A percentile compares a stretch with the other conserved stretches of the same genome.
phyloP scores from a whole-genome alignment of 2,888 invertebrate species.

The Andrena haemorrhoa region DNA sequence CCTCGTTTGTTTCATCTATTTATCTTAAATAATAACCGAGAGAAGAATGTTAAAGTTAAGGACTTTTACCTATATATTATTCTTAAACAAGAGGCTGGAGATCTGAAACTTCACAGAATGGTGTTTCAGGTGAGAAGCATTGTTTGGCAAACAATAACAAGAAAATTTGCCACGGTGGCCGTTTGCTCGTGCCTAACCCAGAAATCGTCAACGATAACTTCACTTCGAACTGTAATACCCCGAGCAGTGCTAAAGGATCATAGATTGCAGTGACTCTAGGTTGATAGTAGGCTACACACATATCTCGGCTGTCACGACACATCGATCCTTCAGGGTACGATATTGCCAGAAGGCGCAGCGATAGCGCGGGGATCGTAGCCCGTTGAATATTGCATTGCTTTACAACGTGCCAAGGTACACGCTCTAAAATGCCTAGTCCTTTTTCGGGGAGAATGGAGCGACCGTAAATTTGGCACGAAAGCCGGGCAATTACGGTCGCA shows the following conservation, averaged over 20 bases:
- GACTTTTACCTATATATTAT: too few species aligned
- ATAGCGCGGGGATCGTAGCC: constrained; percentile 1
- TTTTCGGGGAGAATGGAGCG: constrained; percentile 27
- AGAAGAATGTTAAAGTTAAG: too few species aligned
- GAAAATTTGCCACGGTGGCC: too few species aligned
- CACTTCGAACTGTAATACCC: too few species aligned
- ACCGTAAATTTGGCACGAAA: constrained; percentile 56
- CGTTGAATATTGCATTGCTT: constrained; percentile 36
- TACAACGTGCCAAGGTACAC: constrained; percentile 39
- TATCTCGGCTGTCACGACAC: background rate
- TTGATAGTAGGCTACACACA: background rate
- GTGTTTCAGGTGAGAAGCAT: too few species aligned
- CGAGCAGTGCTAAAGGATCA: background rate
- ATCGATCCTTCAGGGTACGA: background rate
- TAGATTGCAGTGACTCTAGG: background rate
- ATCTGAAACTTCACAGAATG: too few species aligned
- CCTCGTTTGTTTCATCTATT: too few species aligned
- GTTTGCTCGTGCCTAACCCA: too few species aligned
- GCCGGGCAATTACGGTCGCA: constrained; percentile 64
- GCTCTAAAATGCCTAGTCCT: constrained; percentile 17
- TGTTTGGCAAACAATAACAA: too few species aligned
- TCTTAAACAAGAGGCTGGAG: too few species aligned
- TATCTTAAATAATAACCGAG: too few species aligned
- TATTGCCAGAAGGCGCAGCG: background rate
- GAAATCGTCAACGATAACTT: too few species aligned